Base-by-base conservation (phyloP, 2,797 vertebrate genomes). In the Halcyon leucocephala region DNA sequence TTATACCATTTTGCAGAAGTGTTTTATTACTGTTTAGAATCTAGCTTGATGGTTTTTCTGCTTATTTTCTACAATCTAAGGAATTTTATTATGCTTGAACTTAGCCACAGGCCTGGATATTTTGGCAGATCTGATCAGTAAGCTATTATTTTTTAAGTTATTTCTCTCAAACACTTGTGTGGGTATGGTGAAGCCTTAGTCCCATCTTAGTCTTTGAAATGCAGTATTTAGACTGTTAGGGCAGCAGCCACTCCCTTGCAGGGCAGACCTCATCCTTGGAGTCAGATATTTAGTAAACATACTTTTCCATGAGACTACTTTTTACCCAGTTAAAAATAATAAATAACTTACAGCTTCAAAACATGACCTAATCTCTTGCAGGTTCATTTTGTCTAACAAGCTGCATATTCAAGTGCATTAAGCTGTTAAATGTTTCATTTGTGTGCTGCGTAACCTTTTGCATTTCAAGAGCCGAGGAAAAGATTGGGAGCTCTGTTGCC, bases 391-490 rank as follows among this genome's bases (percentile, higher is more conserved):
- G 49, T 80, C 58, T 89, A 66, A 78, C 31, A 82, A 86, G 41
- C 58, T 82, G 29, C 42, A 15, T 84, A 89, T 85, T 89, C 65
- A 90, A 87, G 82, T 57, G 66, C 8, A 4, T 62, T 77, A 92
- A 87, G 89, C 82, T 94, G 85, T 91, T 93, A 89, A 94, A 87
- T 54, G n/a, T 20, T 86, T 62, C 7, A 1, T 81, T 87, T 92
- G 37, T 82, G 52, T 24, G 8, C 46, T 0, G 2, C 4, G 1
- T 89, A 89, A 82, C 58, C 57, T 86, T 87, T 66, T 78, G 31
- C 35, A 31, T 93, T 92, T 94, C 24, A 67, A 90, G 91, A 88
- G 41, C 48, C 46, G n/a, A 57, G 81, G 83, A 89, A 58, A 80
- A 84, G 76, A 69, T 33, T 67, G n/a, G 29, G 29, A 70, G 21